phyloP scores from a whole-genome alignment of 2,888 invertebrate species.

The Leptothorax acervorum region DNA sequence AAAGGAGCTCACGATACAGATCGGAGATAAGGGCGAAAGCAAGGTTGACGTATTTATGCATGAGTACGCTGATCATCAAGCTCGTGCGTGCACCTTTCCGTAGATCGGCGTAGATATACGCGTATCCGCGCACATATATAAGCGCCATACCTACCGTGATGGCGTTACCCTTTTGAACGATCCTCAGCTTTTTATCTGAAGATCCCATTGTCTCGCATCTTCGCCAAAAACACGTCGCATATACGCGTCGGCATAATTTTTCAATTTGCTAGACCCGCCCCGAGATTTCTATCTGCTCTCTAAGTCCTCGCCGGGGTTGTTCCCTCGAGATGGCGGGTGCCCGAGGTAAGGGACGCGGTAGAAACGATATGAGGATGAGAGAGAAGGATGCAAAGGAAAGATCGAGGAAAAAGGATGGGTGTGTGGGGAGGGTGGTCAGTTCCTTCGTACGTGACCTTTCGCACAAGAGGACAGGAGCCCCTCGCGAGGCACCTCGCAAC shows the following conservation, averaged over 20 bases:
- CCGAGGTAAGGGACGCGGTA: conserved; percentile 14
- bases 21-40: conserved; percentile 67
- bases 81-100: conserved; percentile 64
- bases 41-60: conserved; percentile 77
- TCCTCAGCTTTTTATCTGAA: conserved; percentile 76
- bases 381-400: conserved; percentile 19
- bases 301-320: conserved; percentile 67
- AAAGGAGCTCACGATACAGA: conserved; percentile 55
- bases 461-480: conserved; percentile 74
- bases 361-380: conserved; percentile 8
- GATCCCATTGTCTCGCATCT: conserved; percentile 76
- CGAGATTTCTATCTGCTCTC: conserved; percentile 72
- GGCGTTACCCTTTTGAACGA: conserved; percentile 78
- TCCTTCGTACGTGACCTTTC: conserved; percentile 75
- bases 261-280: conserved; percentile 76
- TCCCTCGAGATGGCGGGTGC: conserved; percentile 41
- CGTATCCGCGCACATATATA: conserved; percentile 49
- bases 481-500: conserved; percentile 51
- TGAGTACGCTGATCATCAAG: conserved; percentile 70
- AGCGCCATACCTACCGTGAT: conserved; percentile 54
- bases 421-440: conserved; percentile 64
- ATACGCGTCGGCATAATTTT: conserved; percentile 76
- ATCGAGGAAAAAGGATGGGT: conserved; percentile 18
- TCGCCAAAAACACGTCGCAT: conserved; percentile 75
- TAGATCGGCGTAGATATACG: conserved; percentile 74